Percentiles rank a stretch among this genome's conserved stretches.
phyloP scores from a whole-genome alignment of 2,113 vertebrate species.

The Upupa epops region DNA sequence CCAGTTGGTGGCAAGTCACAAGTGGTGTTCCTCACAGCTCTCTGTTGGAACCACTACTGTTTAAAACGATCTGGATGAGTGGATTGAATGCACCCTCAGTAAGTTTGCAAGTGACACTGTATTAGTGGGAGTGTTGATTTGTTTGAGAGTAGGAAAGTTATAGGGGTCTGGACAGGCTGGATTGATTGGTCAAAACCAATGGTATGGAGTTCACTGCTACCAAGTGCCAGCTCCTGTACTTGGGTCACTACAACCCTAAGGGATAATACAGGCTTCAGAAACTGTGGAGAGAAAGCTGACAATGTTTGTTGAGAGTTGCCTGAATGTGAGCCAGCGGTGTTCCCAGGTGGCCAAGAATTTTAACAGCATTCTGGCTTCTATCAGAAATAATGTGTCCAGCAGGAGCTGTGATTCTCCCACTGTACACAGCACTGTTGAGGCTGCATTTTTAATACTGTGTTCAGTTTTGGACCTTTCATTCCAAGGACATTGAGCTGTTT shows the following conservation, averaged over 20 bases:
- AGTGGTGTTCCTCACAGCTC: not conserved
- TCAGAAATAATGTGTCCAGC: not conserved
- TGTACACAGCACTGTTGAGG: no score
- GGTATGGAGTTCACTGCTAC: not conserved
- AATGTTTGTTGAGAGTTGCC: rapidly evolving
- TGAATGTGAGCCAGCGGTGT: not conserved
- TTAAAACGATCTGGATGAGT: not conserved
- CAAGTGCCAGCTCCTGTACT: not conserved
- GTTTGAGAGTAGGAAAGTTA: not conserved
- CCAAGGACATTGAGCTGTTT: no score
- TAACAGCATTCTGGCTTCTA: not conserved
- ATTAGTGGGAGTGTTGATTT: not conserved
- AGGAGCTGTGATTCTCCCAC: not conserved
- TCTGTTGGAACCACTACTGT: not conserved
- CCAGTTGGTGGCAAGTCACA: rapidly evolving
- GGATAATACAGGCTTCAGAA: rapidly evolving
- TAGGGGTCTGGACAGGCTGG: not conserved
- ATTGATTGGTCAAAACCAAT: rapidly evolving
- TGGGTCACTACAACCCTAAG: not conserved
- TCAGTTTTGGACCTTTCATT: no score
- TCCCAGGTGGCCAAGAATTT: not conserved
- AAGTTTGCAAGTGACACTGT: not conserved
- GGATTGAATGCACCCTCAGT: rapidly evolving
- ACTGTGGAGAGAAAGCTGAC: not conserved
- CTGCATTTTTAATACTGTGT: no score